Conservation (phyloP, 2,113 vertebrate genomes). For the Heterochromis multidens region DNA sequence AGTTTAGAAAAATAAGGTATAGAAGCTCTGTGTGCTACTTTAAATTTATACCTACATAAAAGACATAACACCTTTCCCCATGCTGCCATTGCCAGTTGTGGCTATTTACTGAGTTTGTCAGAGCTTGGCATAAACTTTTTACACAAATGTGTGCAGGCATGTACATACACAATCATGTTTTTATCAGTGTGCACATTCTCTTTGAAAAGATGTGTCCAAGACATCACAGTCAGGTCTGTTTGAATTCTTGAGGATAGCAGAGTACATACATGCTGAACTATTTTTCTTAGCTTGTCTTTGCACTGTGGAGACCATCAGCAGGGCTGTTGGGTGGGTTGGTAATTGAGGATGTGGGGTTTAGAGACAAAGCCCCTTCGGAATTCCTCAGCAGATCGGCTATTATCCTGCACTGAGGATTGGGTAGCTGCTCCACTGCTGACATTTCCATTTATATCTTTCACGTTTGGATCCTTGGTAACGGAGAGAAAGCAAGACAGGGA, state of each 20-base stretch:
- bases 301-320: conserved; percentile 5
- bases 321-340: conserved; percentile 14
- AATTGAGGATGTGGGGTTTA: conserved; percentile 46
- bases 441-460: conserved; percentile 57
- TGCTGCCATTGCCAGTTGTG: neutral
- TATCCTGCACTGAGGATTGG: conserved; percentile 32
- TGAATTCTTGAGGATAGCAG: neutral
- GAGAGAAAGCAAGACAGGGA: neutral
- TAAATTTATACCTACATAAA: neutral
- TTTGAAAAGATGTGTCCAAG: neutral
- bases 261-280: neutral
- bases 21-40: neutral
- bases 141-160: neutral
- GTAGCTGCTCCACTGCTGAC: conserved; percentile 30
- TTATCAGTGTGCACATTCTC: neutral
- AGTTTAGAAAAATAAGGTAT: neutral
- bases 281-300: neutral
- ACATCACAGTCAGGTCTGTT: neutral
- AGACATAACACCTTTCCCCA: neutral
- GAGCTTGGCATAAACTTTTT: neutral
- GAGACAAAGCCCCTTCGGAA: conserved; percentile 10
- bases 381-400: conserved; percentile 48
- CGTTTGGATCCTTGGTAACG: conserved; percentile 1
- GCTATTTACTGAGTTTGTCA: neutral
- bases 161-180: neutral